These are phyloP conservation scores for Hydractinia echinata DNA, from an alignment of 30 jellyfish, hydroid and myxozoan genomes.

Conservation along the genomic window DNA sequence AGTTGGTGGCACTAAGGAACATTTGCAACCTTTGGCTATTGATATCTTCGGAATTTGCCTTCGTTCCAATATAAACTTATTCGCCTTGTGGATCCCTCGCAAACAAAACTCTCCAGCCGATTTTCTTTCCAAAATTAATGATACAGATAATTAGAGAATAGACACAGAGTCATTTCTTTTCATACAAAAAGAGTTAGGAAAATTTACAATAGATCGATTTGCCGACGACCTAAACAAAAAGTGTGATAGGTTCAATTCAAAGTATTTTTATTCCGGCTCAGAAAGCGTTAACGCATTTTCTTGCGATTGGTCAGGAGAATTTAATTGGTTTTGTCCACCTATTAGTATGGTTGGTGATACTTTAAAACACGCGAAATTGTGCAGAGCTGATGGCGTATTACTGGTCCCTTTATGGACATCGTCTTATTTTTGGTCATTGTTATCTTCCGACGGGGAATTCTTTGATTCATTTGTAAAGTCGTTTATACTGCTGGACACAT, in stretches of 20 bases:
- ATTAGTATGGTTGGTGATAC: constrained; percentile 9
- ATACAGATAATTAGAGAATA: too few species aligned
- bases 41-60: too few species aligned
- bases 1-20: too few species aligned
- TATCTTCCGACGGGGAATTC: constrained; percentile 4
- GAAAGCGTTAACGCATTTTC: constrained; percentile 5
- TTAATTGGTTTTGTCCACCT: constrained; percentile 16
- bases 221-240: constrained; percentile 13
- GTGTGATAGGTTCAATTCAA: constrained; percentile 2
- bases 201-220: constrained; percentile 10
- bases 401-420: background rate
- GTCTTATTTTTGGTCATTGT: constrained; percentile 5
- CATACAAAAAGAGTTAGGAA: background rate
- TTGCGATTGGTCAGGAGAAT: background rate
- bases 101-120: too few species aligned
- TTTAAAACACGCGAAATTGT: constrained; percentile 5
- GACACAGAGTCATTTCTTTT: too few species aligned
- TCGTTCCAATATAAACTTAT: too few species aligned
- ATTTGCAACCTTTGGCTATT: too few species aligned
- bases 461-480: background rate
- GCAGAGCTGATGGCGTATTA: constrained; percentile 1
- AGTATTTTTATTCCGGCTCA: constrained; percentile 2
- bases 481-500: background rate
- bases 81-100: too few species aligned
- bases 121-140: too few species aligned